These are phyloP conservation scores for Brachionus asplanchnoidis DNA, from an alignment of 1,140 invertebrate species.

Conservation along the genomic window DNA sequence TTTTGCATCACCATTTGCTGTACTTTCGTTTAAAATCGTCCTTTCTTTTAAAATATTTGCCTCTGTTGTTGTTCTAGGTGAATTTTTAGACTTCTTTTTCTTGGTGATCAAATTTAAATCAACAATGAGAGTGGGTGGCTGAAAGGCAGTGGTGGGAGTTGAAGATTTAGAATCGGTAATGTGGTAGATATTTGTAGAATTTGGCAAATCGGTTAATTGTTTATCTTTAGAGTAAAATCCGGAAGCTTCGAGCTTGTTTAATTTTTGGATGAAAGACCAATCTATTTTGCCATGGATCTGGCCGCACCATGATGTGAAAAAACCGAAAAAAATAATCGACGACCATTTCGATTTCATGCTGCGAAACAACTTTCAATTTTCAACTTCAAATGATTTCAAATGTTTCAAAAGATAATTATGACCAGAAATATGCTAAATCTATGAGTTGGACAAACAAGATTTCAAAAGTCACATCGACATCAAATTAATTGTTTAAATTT, in stretches of 20 bases:
- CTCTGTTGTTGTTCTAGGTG: not conserved
- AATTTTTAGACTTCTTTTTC: not conserved
- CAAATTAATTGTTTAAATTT: not conserved
- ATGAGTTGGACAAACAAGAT: not conserved
- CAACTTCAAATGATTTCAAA: not conserved
- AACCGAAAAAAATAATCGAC: not conserved
- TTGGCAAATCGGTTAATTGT: not conserved
- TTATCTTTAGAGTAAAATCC: not conserved
- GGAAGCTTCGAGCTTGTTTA: not conserved
- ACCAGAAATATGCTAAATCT: not conserved
- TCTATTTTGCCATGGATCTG: not conserved
- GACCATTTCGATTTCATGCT: not conserved
- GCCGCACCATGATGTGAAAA: not conserved
- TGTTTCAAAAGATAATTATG: not conserved
- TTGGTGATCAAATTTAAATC: not conserved
- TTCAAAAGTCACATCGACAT: not conserved
- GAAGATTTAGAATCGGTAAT: not conserved
- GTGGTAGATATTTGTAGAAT: not conserved
- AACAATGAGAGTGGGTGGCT: not conserved
- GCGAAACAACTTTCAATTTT: not conserved
- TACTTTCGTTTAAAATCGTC: not conserved
- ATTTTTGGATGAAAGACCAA: not conserved
- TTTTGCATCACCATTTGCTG: not conserved
- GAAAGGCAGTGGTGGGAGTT: not conserved
- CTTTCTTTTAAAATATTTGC: not conserved